Evolutionary conservation across 1,140 invertebrate genomes (phyloP).

Genomic region (Pseudomyrmex flavicornis): DNA sequence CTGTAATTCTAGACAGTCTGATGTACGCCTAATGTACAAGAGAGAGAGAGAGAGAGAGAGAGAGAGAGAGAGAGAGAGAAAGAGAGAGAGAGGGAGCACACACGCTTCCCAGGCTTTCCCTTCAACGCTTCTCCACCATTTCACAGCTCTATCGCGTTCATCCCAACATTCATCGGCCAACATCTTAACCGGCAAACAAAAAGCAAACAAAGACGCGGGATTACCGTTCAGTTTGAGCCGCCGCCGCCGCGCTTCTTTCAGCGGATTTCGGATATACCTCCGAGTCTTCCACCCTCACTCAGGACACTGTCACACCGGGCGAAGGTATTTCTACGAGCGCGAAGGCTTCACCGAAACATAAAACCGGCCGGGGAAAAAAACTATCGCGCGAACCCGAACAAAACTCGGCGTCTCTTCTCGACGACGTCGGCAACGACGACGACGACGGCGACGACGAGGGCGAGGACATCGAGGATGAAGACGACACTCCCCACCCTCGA

Average conservation of each 20-base stretch:
- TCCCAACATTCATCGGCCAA: not conserved
- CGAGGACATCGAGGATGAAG: constrained; percentile 30
- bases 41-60: too few species aligned
- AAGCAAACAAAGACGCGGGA: constrained; percentile 28
- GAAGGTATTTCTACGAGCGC: not conserved
- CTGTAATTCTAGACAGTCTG: too few species aligned
- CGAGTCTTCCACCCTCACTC: constrained; percentile 34
- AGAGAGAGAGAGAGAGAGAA: too few species aligned
- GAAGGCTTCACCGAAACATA: not conserved
- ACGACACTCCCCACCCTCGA: constrained; percentile 64
- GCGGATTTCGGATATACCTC: constrained; percentile 18
- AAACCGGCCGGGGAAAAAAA: not conserved
- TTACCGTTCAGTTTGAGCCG: constrained; percentile 49
- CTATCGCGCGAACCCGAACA: not conserved
- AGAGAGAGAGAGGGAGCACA: not conserved
- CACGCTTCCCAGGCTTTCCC: not conserved
- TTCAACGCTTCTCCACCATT: not conserved
- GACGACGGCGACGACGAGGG: constrained; percentile 48
- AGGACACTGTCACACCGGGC: constrained; percentile 34
- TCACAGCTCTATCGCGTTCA: not conserved
- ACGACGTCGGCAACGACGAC: constrained; percentile 24
- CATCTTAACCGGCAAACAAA: not conserved
- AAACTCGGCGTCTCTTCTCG: constrained; percentile 61
- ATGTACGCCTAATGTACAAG: too few species aligned
- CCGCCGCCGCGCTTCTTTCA: constrained; percentile 40